A percentile compares a stretch with the other conserved stretches of the same genome.
phyloP scores from a whole-genome alignment of 2,113 vertebrate species.

The Theristicus caerulescens region DNA sequence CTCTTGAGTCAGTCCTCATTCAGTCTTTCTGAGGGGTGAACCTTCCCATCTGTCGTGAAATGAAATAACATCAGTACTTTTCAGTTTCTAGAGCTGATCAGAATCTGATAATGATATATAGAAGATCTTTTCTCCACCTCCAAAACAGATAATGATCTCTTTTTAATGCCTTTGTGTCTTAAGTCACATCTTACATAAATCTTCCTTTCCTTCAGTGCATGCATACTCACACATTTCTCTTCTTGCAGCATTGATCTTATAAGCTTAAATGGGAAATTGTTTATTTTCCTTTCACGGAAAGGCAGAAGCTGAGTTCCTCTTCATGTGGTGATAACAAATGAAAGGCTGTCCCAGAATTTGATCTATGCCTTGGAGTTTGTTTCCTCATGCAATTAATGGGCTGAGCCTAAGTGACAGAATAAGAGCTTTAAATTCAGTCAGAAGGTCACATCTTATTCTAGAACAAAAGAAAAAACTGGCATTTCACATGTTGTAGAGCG shows the following conservation, averaged over 20 bases:
- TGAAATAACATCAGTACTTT: not conserved
- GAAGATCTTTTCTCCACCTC: not conserved
- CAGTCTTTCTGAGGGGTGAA: not conserved
- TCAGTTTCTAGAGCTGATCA: not conserved
- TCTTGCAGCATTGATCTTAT: not conserved
- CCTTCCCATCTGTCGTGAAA: not conserved
- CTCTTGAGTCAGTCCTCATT: not conserved
- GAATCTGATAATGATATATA: not conserved
- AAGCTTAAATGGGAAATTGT: not conserved
- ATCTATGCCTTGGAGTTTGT: not conserved
- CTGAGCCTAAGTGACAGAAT: not conserved
- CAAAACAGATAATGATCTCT: conserved; percentile 7
- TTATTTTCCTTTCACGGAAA: conserved; percentile 24
- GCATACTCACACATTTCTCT: not conserved
- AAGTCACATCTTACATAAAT: conserved; percentile 18
- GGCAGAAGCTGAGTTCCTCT: not conserved
- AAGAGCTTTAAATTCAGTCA: not conserved
- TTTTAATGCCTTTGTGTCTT: conserved; percentile 10
- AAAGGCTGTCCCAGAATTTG: not conserved
- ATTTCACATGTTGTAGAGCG: not conserved
- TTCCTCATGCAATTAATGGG: not conserved
- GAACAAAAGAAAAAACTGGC: not conserved
- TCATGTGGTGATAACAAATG: not conserved
- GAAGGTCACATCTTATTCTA: not conserved
- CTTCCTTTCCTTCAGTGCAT: not conserved